Evolutionary conservation across 2,888 invertebrate species (phyloP).

Genomic region (Tetramorium bicarinatum): DNA sequence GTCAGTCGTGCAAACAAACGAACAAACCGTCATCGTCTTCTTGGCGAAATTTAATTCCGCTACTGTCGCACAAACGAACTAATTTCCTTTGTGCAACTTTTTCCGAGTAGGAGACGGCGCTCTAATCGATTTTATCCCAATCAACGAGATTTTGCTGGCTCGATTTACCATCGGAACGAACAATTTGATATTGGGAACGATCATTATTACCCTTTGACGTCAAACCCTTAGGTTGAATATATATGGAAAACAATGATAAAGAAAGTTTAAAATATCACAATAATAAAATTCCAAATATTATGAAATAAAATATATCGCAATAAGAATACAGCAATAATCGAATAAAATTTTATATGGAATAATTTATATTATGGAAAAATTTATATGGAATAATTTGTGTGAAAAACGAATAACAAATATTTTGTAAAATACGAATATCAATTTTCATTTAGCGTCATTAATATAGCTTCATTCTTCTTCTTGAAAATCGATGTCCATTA

Average conservation of each 20-base stretch:
- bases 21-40: conserved; percentile 16
- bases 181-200: not conserved
- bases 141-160: conserved; percentile 1
- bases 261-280: not conserved
- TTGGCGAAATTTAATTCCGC: conserved; percentile 47
- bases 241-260: not conserved
- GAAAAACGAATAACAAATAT: not conserved
- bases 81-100: conserved; percentile 48
- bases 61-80: conserved; percentile 34
- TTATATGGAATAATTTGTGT: not conserved
- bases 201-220: conserved; percentile 3
- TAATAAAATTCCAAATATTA: not conserved
- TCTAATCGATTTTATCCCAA: conserved; percentile 33
- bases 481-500: not conserved
- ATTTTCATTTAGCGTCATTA: not conserved
- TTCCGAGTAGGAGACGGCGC: not conserved
- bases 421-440: not conserved
- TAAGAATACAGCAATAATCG: not conserved
- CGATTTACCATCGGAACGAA: conserved; percentile 2
- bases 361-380: too few species aligned
- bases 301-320: not conserved
- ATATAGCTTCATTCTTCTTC: not conserved
- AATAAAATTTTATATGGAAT: not conserved
- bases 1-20: conserved; percentile 32
- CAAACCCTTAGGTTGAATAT: not conserved